Evolutionary conservation across 1,140 invertebrate genomes (phyloP), one percentile per base, ranked within the genome.

Genomic region (Heterodera schachtii): DNA sequence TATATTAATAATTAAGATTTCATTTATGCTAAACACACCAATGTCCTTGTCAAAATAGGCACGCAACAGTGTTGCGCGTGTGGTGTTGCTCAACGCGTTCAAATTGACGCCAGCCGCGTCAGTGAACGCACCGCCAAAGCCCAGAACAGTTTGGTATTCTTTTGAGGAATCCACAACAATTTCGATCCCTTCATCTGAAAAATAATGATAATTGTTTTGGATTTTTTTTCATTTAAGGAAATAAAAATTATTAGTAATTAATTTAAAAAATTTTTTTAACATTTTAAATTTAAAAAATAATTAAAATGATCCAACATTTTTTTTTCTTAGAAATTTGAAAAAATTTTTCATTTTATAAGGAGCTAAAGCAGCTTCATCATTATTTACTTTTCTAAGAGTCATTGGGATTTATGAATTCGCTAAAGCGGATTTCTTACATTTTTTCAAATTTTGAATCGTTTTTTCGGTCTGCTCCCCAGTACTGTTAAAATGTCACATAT

Each of bases 51-150:
- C 75, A 60, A 82, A 85, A 75, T 85, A 85, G 69, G 70, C 66
- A 11, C 76, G 31, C 16, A 85, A 64, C 5, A 85, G 47, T 44
- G 52, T 47, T 60, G 84, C 21, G 52, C 80, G 75, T 3, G 78
- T 64, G 19, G 31, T 16, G 64, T 8, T 21, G 21, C 73, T 80
- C 11, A 89, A 74, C 3, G 6, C 44, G 67, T 81, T 73, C 31
- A 89, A 69, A 74, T 91, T 92, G n/a, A 91, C 90, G 44, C 90
- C 91, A 73, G 90, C 88, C 49, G 91, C 87, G 86, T 92, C 91
- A 6, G 91, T 92, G 75, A 92, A 91, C 1, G 91, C 91, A 21
- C 90, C 91, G 46, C 91, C 81, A 87, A 92, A 92, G 21, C 91
- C 91, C 75, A 89, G 80, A 7, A 92, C 87, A 16, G 80, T 88